Conservation (phyloP, 2,888 invertebrate species). For the Craniophora ligustri region DNA sequence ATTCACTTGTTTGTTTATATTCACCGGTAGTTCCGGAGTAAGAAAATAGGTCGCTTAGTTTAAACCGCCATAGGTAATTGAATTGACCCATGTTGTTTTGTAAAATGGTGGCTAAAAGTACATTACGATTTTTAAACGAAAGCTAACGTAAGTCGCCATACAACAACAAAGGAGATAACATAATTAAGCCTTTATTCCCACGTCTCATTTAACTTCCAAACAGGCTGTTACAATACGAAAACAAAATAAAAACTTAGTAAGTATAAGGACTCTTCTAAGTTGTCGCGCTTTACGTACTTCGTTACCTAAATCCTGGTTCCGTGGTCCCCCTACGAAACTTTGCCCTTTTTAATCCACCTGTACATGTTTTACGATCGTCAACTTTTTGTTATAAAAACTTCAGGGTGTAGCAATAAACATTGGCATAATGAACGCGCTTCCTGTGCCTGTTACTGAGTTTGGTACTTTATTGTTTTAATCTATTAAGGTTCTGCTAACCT, state of each 20-base stretch:
- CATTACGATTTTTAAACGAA: no score
- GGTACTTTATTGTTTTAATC: slow-evolving; percentile 78
- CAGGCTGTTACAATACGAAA: slow-evolving; percentile 56
- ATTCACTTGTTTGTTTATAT: no score
- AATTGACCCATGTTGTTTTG: no score
- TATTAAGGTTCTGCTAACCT: slow-evolving; percentile 63
- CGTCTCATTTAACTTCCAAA: slow-evolving; percentile 45
- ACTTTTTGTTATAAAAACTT: slow-evolving; percentile 83
- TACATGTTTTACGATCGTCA: slow-evolving; percentile 82
- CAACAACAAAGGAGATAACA: slow-evolving; percentile 22
- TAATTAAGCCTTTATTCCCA: slow-evolving; percentile 41
- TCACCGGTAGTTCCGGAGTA: no score
- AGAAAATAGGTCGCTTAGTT: no score
- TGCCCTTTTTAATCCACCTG: slow-evolving; percentile 81
- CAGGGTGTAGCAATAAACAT: slow-evolving; percentile 68
- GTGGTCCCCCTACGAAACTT: slow-evolving; percentile 56
- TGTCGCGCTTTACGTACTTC: slow-evolving; percentile 48
- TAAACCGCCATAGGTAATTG: no score
- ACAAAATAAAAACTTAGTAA: slow-evolving; percentile 54
- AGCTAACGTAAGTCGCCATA: no score
- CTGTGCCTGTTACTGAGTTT: slow-evolving; percentile 63
- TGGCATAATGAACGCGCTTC: slow-evolving; percentile 60
- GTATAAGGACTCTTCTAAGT: slow-evolving; percentile 52
- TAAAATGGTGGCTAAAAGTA: no score
- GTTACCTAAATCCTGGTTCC: slow-evolving; percentile 55